Conservation (phyloP, 2,888 invertebrate genomes). For the Athalia cordata region DNA sequence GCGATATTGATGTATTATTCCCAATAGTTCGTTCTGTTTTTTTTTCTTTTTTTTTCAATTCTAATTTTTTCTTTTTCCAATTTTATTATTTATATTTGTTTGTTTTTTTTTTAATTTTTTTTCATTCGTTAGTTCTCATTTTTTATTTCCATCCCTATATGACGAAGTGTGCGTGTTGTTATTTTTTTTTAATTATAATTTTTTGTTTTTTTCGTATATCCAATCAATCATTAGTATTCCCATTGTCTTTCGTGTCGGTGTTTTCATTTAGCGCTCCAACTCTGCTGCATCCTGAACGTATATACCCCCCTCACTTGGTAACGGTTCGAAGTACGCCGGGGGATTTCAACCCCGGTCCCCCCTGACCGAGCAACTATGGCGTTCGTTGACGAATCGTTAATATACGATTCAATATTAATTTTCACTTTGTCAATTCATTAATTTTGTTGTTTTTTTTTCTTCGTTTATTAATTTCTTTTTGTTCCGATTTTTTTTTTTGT, state of each 20-base stretch:
- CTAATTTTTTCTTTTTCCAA: conserved; percentile 44
- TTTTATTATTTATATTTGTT: conserved; percentile 36
- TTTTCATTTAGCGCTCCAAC: conserved; percentile 72
- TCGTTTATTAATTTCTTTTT: too few species aligned
- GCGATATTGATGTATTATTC: conserved; percentile 73
- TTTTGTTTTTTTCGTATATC: conserved; percentile 74
- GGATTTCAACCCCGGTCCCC: background rate
- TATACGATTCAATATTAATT: conserved; percentile 71
- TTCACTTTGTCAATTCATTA: conserved; percentile 61
- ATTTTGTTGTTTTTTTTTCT: conserved; percentile 53
- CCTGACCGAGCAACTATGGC: conserved; percentile 53
- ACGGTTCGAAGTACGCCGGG: conserved; percentile 23
- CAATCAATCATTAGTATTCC: conserved; percentile 74
- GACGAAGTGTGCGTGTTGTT: conserved; percentile 38
- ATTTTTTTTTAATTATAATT: conserved; percentile 74
- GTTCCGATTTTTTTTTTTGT: too few species aligned
- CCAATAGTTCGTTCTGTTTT: conserved; percentile 70
- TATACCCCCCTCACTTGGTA: conserved; percentile 2
- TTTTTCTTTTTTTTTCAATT: conserved; percentile 26
- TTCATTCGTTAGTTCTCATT: too few species aligned
- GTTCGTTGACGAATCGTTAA: conserved; percentile 69
- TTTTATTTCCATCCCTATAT: conserved; percentile 55
- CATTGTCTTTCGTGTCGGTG: conserved; percentile 71
- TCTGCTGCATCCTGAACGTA: conserved; percentile 50
- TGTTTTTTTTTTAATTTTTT: conserved; percentile 59